A percentile compares a stretch with the other conserved stretches of the same genome.
These are phyloP conservation scores for rat (Rattus norvegicus) DNA, from an alignment of 2,113 vertebrate genomes.

Conservation along the genomic window GRCr8 NC_086039.1:137854001-137854500, in stretches of 20 bases:
- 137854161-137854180: not conserved
- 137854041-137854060: not conserved
- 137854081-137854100: too few relatives aligned
- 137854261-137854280: not conserved
- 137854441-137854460: not conserved
- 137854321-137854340: not conserved
- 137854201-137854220: not conserved
- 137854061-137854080: too few relatives aligned
- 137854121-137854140: too few relatives aligned
- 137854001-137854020: not conserved
- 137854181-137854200: not conserved
- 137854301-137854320: not conserved
- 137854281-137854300: not conserved
- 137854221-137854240: not conserved
- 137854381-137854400: not conserved
- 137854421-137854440: not conserved
- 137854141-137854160: not conserved
- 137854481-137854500: not conserved
- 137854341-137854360: not conserved
- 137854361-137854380: not conserved
- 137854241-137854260: not conserved
- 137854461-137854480: not conserved
- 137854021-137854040: not conserved
- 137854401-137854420: not conserved
- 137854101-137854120: too few relatives aligned